Evolutionary conservation across 1,140 invertebrate species (phyloP).

Genomic region (Bombus breviceps): DNA sequence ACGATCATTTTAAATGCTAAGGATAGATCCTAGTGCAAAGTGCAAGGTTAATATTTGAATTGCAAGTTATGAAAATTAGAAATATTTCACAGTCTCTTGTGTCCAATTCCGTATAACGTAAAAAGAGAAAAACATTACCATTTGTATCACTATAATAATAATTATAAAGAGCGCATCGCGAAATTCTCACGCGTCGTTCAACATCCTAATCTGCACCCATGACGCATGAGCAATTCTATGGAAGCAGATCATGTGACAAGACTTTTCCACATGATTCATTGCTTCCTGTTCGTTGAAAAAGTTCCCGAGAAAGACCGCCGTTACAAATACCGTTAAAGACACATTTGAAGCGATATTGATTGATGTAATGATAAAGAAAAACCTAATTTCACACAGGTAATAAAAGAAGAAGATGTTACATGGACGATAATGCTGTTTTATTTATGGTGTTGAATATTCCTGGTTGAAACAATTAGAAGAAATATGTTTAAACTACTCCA

Average conservation of each 20-base stretch:
- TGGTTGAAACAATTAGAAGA: not conserved
- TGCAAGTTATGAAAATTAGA: not conserved
- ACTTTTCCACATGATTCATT: constrained; percentile 7
- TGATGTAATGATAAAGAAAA: not conserved
- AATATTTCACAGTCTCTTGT: not conserved
- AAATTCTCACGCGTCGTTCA: not conserved
- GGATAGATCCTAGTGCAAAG: not conserved
- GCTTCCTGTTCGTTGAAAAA: not conserved
- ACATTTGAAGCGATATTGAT: not conserved
- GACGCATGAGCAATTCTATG: not conserved
- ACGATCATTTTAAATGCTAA: not conserved
- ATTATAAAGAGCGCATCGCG: not conserved
- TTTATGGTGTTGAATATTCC: not conserved
- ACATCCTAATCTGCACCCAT: constrained; percentile 13
- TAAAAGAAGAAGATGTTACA: no score
- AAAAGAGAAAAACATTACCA: not conserved
- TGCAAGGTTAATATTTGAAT: not conserved
- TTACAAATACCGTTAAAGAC: not conserved
- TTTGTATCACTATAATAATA: not conserved
- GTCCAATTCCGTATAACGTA: not conserved
- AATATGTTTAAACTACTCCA: not conserved
- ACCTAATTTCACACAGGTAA: not conserved
- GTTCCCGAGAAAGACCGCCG: not conserved
- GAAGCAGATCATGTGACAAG: constrained; percentile 18
- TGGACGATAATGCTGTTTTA: not conserved